Percentiles rank a stretch among this genome's conserved stretches.
Evolutionary conservation across 2,888 invertebrate species (phyloP).

Genomic region (Onchidella celtica): DNA sequence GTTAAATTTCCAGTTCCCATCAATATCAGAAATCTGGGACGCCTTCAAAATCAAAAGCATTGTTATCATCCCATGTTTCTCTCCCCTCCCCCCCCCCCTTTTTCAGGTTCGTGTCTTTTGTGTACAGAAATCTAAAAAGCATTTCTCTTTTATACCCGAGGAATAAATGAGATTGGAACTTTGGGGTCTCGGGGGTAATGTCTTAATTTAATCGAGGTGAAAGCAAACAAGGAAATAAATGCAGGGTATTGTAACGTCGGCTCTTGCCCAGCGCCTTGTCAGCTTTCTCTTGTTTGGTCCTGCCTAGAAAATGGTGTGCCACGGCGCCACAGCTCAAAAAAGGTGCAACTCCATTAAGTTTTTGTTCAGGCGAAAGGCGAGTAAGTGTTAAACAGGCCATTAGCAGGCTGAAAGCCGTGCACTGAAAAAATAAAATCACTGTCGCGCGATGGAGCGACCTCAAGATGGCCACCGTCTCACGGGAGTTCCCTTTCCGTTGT

Average conservation of each 20-base stretch:
- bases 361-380: not conserved
- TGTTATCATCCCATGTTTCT: too few species aligned
- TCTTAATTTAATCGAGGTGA: not conserved
- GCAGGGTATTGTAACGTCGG: not conserved
- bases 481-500: conserved; percentile 29
- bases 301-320: not conserved
- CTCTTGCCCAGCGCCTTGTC: not conserved
- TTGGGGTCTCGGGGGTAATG: not conserved
- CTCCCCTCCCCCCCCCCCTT: too few species aligned
- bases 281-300: conserved; percentile 3
- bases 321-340: not conserved
- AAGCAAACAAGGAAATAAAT: conserved; percentile 20
- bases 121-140: not conserved
- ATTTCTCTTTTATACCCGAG: not conserved
- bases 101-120: too few species aligned
- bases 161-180: not conserved
- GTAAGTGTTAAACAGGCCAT: not conserved
- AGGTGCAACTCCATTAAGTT: conserved; percentile 3
- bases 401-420: conserved; percentile 10
- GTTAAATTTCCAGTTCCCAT: too few species aligned
- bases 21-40: too few species aligned
- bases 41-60: too few species aligned
- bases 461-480: conserved; percentile 13
- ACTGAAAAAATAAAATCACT: too few species aligned
- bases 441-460: not conserved